Evolutionary conservation across 2,888 invertebrate species (phyloP), one percentile per base, ranked within the genome.

Genomic region (Tetranychus truncatus): DNA sequence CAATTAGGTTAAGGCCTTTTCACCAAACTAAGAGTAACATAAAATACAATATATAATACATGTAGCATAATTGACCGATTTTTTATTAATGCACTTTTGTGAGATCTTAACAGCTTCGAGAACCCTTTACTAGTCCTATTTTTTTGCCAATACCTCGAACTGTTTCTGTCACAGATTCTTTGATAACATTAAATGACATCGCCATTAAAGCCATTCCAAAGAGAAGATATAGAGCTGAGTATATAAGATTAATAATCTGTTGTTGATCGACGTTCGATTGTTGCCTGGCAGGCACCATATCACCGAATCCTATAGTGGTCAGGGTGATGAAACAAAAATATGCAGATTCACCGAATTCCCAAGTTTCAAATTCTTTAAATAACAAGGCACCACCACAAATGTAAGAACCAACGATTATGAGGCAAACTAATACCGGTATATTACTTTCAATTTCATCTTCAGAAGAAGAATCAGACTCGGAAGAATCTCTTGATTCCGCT

Each of bases 151-250:
- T 88, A 77, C 88, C 87, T 80, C 92, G 91, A 6, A 93, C 92
- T 81, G 90, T 91, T 77, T 89, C 90, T 78, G 92, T 91, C 11
- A 94, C 92, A 83, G 94, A 92, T 82, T 93, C 93, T 83, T 94
- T 95, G 71, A 95, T 94, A 81, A 95, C 85, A 85, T 95, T 95
- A 84, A 95, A 95, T 80, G 92, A 92, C 95, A 95, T 96, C 45
- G 95, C 95, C 78, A 95, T 84, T 72, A 95, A 84, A 0, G 95
- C 92, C 81, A 95, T 95, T 8, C 95, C 95, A 82, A 95, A 94
- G 71, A 96, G 86, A 78, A 96, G 85, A 84, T 96, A 96, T 75
- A 95, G 84, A 0, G 93, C 93, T 81, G 93, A 94, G 75, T 94
- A 86, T 0, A 93, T 93, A 78, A 95, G 87, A 79, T 88, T 88